Conservation (phyloP, 2,888 invertebrate species). For the Sicus ferrugineus region DNA sequence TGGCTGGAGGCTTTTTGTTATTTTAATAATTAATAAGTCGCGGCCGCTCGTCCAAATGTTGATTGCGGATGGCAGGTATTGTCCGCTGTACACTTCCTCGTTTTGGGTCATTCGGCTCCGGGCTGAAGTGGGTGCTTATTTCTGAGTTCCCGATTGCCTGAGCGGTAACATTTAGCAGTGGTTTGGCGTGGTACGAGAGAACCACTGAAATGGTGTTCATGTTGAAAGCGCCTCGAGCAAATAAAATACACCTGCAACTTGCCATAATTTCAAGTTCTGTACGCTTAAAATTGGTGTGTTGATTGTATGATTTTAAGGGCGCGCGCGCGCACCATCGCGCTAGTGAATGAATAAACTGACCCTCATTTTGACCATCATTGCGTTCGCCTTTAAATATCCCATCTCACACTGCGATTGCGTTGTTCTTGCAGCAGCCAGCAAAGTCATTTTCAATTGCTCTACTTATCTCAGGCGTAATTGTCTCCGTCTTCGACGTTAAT, state of each 20-base stretch:
- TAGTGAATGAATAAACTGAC: neutral
- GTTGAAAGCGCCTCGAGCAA: neutral
- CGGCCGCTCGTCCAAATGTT: neutral
- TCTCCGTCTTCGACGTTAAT: slow-evolving; percentile 32
- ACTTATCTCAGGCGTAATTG: slow-evolving; percentile 31
- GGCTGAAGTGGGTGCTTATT: slow-evolving; percentile 23
- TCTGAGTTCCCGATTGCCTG: neutral
- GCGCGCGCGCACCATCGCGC: too few relatives aligned
- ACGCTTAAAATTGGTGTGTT: too few relatives aligned
- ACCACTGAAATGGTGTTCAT: neutral
- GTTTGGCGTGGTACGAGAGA: too few relatives aligned
- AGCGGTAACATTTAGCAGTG: neutral
- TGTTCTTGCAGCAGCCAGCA: neutral
- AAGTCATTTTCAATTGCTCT: slow-evolving; percentile 24
- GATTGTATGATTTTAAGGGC: too few relatives aligned
- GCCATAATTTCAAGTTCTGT: too few relatives aligned
- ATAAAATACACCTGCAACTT: too few relatives aligned
- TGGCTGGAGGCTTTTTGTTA: too few relatives aligned
- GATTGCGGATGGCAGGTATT: neutral
- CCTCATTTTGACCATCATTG: neutral
- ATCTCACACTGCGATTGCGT: neutral
- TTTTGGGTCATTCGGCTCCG: slow-evolving; percentile 23
- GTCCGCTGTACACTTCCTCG: slow-evolving; percentile 15
- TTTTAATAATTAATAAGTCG: slow-evolving; percentile 25
- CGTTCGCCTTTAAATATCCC: neutral